A percentile compares a stretch with the other conserved stretches of the same genome.
These are phyloP conservation scores for Drosophila nigrodunni DNA, from an alignment of 1,140 invertebrate species.

Conservation along the genomic window DNA sequence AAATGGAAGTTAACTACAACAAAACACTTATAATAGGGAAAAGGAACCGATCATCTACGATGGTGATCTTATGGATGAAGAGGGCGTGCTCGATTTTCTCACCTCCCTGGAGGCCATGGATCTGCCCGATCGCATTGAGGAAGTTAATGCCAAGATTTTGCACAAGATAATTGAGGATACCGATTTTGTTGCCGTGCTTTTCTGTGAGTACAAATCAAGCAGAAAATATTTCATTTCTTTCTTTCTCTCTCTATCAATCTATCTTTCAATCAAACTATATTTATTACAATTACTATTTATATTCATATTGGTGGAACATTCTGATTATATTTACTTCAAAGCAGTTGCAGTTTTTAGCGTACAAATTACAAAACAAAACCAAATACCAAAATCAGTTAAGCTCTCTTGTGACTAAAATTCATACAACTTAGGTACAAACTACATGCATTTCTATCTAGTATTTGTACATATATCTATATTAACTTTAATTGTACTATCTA, in stretches of 20 bases:
- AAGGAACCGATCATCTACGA: conserved; percentile 97
- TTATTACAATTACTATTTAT: conserved; percentile 34
- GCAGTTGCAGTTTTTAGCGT: conserved; percentile 84
- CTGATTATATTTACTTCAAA: conserved; percentile 68
- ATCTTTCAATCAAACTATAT: conserved; percentile 31
- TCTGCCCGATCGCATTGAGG: conserved; percentile 97
- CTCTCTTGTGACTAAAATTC: conserved; percentile 80
- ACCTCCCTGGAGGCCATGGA: conserved; percentile 97
- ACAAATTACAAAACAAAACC: conserved; percentile 26
- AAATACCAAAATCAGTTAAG: conserved; percentile 55
- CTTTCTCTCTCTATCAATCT: conserved; percentile 29
- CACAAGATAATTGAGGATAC: conserved; percentile 96
- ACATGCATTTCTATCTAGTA: conserved; percentile 49
- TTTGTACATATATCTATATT: conserved; percentile 51
- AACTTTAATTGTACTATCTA: conserved; percentile 42
- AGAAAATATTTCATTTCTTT: neutral
- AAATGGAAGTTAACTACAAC: neutral
- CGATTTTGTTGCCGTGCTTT: conserved; percentile 96
- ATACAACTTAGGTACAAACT: conserved; percentile 70
- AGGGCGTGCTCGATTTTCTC: conserved; percentile 95
- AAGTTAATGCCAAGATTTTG: conserved; percentile 96
- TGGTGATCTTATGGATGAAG: conserved; percentile 97
- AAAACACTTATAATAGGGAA: conserved; percentile 85
- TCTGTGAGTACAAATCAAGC: conserved; percentile 92
- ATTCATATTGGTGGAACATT: conserved; percentile 53